phyloP scores from a whole-genome alignment of 2,113 vertebrate genomes.

The Andinoacara biseriatus region DNA sequence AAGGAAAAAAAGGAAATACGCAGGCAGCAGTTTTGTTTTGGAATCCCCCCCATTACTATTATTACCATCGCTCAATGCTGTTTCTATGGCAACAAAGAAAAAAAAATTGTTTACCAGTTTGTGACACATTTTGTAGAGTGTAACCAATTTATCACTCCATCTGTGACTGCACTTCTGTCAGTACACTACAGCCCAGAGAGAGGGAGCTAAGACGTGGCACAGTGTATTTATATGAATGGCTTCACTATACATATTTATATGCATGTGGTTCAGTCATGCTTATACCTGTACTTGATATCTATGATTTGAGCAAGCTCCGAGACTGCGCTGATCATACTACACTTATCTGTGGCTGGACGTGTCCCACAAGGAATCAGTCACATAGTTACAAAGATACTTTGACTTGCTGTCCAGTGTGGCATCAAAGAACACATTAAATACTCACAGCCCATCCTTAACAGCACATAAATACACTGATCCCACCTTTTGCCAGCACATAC shows the following conservation, averaged over 20 bases:
- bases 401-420: not conserved
- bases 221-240: not conserved
- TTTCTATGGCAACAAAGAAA: conserved; percentile 26
- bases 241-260: not conserved
- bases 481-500: not conserved
- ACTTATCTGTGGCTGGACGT: not conserved
- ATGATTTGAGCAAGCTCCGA: not conserved
- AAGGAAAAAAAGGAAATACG: not conserved
- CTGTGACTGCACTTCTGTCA: conserved; percentile 36
- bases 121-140: conserved; percentile 38
- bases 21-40: not conserved
- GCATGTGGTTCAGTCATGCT: not conserved
- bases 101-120: conserved; percentile 10
- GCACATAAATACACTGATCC: conserved; percentile 12
- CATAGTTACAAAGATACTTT: conserved; percentile 11
- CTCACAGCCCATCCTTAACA: conserved; percentile 26
- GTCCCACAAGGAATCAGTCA: not conserved
- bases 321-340: not conserved
- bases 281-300: not conserved
- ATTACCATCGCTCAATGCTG: conserved; percentile 12
- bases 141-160: conserved; percentile 45
- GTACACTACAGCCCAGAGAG: not conserved
- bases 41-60: not conserved
- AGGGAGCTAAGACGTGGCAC: not conserved
- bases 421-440: not conserved